Percentiles rank a stretch among this genome's conserved stretches.
Conservation (phyloP, 2,113 vertebrate species). For the Microcebus ravelobensis region DNA sequence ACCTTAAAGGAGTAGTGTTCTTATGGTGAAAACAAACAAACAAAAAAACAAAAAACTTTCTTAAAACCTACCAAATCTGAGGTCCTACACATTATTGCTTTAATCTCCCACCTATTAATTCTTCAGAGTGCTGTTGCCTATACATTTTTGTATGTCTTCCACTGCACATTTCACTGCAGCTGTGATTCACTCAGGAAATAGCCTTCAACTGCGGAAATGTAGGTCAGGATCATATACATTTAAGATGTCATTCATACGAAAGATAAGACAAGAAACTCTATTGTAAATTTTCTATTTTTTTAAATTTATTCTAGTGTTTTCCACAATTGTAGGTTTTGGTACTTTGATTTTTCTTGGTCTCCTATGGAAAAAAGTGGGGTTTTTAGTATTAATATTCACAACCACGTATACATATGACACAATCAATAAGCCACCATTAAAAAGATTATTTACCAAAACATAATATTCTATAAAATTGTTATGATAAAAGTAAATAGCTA, state of each 20-base stretch:
- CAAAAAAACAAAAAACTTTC: not conserved
- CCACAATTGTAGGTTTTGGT: not conserved
- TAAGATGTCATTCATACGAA: constrained; percentile 18
- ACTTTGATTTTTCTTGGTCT: not conserved
- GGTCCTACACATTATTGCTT: not conserved
- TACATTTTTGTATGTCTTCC: not conserved
- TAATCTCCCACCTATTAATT: not conserved
- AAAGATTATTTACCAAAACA: constrained; percentile 34
- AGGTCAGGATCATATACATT: constrained; percentile 4
- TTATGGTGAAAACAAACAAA: not conserved
- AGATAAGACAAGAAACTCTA: constrained; percentile 7
- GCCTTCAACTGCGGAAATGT: not conserved
- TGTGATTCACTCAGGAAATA: constrained; percentile 39
- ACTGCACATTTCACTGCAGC: not conserved
- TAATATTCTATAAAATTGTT: constrained; percentile 16
- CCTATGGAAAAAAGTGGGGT: not conserved
- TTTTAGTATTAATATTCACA: constrained; percentile 29
- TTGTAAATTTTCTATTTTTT: constrained; percentile 17
- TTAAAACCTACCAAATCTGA: not conserved
- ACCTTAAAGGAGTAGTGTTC: not conserved
- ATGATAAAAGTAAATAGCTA: not conserved
- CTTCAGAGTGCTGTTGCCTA: not conserved
- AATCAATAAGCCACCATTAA: not conserved
- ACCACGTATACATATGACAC: not conserved
- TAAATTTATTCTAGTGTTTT: not conserved